Evolutionary conservation across 1,140 invertebrate genomes (phyloP), one percentile per base, ranked within the genome.

Genomic region (Whitmania pigra): DNA sequence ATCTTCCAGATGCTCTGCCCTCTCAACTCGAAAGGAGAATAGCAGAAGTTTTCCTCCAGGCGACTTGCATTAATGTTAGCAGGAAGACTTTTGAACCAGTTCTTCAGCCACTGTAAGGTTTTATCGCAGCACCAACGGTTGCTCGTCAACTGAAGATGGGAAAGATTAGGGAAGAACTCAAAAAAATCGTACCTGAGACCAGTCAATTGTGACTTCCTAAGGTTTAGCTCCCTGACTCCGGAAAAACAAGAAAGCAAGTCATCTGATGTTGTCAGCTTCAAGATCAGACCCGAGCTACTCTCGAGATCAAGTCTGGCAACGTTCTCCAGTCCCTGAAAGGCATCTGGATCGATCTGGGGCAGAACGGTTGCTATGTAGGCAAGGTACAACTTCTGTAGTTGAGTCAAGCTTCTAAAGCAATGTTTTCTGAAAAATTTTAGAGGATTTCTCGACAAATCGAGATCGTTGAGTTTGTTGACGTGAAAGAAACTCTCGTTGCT

Each of bases 361-460:
- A 84, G 77, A 0, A 85, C 75, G 69, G 86, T 83, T 74, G 85
- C 85, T 54, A 92, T 82, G 75, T 85, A 85, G 18, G 88, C 87
- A 78, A 92, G 82, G 68, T 87, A 85, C 73, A 92, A 82, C 73
- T 86, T 83, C 71, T 85, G 84, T 9, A 92, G 82, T 71, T 85
- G 84, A 43, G 83, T 79, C 36, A 89, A 86, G 5, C 88, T 88
- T 71, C 85, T 84, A 69, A 92, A 86, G 25, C 87, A 86, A 76
- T 87, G 87, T 31, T 85, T 85, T 2, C 86, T 84, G 57, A 91
- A 82, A 71, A 83, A 80, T 78, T 86, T 86, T 73, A 91, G 82
- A 11, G 88, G 88, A 82, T 91, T 91, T 77, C 87, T 85, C 7
- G 89, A 90, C 74, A 91, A 79, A 82, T 90, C 89, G 67, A 93